Base-by-base conservation (phyloP, 2,797 vertebrate genomes). In the Botia kubotai region DNA sequence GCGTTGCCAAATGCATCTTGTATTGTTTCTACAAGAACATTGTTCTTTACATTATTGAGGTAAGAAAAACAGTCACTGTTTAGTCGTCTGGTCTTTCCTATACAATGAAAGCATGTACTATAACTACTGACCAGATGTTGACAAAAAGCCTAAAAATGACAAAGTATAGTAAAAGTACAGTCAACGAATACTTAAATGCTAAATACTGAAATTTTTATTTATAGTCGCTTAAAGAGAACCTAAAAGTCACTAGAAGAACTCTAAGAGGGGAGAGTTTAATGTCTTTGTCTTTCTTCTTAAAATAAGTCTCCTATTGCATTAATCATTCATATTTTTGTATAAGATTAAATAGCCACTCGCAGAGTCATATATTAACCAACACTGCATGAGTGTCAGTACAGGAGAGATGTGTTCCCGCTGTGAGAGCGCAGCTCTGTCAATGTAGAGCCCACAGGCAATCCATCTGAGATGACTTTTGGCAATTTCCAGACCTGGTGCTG, bases 11-110 rank as follows among this genome's bases (percentile, higher is more conserved):
- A 87, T 97, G 96, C 88, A 96, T 97, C 88, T 87, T 96, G 19
- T 97, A 97, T 85, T 97, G 96, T 86, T 97, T 97, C 92, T 97
- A 97, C 93, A 97, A 97, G 91, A 97, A 97, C 85, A 96, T 97
- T 55, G 96, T 97, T 81, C 93, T 97, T 75, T 97, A 97, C 86
- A 96, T 97, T 68, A 97, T 96, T 0, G 96, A 97, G 95, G 96
- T 96, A 95, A 93, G 88, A 83, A 46, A 14, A 0, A 1, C 36
- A 0, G n/a, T 29, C 3, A n/a, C 23, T 6, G 1, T 62, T 16
- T 13, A 23, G 21, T 58, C 23, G 57, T 8, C 21, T 26, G 23
- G 23, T 26, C 23, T 43, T 10, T 43, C 4, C 39, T 43, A 43
- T 43, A 43, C 8, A 43, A 43, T 43, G 8, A 7, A 6, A 43